Evolutionary conservation across 2,888 invertebrate genomes (phyloP).

Genomic region (Eulithis testata): DNA sequence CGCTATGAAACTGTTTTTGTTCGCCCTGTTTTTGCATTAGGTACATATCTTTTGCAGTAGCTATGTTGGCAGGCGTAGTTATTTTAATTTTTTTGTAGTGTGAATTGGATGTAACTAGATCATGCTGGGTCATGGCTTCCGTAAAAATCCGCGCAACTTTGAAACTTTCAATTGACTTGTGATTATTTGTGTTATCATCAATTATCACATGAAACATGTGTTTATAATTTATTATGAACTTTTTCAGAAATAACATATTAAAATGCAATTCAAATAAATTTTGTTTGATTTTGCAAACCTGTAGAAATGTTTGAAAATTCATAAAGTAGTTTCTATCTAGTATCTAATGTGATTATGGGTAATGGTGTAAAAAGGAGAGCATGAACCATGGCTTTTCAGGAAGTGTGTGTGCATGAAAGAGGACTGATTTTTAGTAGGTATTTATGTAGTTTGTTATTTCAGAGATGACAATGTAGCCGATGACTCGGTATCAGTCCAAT

Average conservation of each 20-base stretch:
- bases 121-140: too few species aligned
- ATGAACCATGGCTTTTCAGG: too few species aligned
- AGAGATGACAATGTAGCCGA: constrained; percentile 60
- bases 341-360: not conserved
- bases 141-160: not conserved
- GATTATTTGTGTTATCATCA: not conserved
- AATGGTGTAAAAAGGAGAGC: not conserved
- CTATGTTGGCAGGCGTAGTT: not conserved
- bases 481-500: constrained; percentile 61
- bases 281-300: constrained; percentile 3
- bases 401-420: too few species aligned
- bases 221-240: not conserved
- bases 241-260: too few species aligned
- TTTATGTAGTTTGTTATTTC: constrained; percentile 44
- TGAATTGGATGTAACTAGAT: not conserved
- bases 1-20: not conserved
- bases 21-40: not conserved
- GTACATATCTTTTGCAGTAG: not conserved
- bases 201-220: not conserved
- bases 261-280: not conserved
- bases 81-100: not conserved
- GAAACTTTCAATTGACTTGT: too few species aligned
- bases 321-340: not conserved
- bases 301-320: not conserved
- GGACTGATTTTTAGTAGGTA: not conserved